Conservation (phyloP, 2,113 vertebrate genomes). For the Neogobius melanostomus region DNA sequence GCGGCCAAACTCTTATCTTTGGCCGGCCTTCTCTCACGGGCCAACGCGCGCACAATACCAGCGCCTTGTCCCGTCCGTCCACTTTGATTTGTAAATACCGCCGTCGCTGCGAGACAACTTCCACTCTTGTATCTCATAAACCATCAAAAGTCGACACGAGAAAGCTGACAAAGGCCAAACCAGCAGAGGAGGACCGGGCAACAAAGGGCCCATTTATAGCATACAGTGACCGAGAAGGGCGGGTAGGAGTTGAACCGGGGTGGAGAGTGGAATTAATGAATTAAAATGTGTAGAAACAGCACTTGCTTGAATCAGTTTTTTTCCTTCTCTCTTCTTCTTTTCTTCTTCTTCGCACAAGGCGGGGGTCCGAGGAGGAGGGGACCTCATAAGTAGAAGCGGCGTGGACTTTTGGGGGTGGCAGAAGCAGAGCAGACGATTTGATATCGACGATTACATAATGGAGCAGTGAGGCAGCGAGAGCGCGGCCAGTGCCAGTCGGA, state of each 20-base stretch:
- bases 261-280: slow-evolving; percentile 77
- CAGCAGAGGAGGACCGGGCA: slow-evolving; percentile 66
- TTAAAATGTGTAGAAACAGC: slow-evolving; percentile 70
- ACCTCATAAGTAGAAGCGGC: slow-evolving; percentile 29
- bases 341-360: slow-evolving; percentile 61
- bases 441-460: slow-evolving; percentile 68
- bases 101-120: slow-evolving; percentile 53
- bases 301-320: slow-evolving; percentile 55
- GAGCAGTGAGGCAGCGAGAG: slow-evolving; percentile 62
- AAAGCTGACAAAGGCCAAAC: slow-evolving; percentile 78
- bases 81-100: slow-evolving; percentile 61
- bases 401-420: slow-evolving; percentile 42
- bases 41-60: slow-evolving; percentile 40
- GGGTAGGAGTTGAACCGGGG: slow-evolving; percentile 66
- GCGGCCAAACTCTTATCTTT: slow-evolving; percentile 18
- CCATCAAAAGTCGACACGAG: slow-evolving; percentile 67
- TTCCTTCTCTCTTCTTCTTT: slow-evolving; percentile 63
- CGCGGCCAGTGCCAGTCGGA: slow-evolving; percentile 66
- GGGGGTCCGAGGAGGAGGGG: slow-evolving; percentile 50
- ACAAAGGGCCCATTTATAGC: slow-evolving; percentile 76
- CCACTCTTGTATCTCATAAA: slow-evolving; percentile 57
- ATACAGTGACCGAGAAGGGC: slow-evolving; percentile 62
- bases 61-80: slow-evolving; percentile 3
- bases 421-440: slow-evolving; percentile 3
- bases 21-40: slow-evolving; percentile 23